Evolutionary conservation across 2,888 invertebrate genomes (phyloP).

Genomic region (Platycheirus albimanus): DNA sequence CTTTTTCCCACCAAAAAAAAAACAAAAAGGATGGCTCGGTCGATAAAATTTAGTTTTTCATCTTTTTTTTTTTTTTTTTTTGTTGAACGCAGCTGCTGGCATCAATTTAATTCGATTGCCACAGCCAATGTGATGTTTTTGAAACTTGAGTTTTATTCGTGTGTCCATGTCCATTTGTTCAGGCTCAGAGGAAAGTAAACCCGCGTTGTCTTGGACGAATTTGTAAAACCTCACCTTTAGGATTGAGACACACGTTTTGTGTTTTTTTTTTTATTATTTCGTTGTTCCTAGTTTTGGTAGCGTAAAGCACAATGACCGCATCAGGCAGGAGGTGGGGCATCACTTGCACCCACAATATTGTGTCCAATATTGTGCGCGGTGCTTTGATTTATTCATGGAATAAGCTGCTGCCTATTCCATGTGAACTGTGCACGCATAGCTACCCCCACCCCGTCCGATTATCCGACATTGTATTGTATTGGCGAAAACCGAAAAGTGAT

Average conservation of each 20-base stretch:
- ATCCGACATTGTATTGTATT: slow-evolving; percentile 26
- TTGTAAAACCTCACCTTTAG: too few species aligned
- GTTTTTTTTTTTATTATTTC: not conserved
- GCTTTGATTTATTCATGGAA: slow-evolving; percentile 58
- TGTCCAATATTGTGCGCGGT: slow-evolving; percentile 33
- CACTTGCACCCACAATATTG: not conserved
- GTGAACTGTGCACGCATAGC: not conserved
- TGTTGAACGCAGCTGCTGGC: slow-evolving; percentile 41
- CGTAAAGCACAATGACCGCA: slow-evolving; percentile 28
- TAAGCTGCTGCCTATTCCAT: not conserved
- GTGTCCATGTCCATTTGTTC: too few species aligned
- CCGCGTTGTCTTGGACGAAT: too few species aligned
- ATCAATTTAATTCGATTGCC: too few species aligned
- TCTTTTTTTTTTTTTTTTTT: slow-evolving; percentile 1
- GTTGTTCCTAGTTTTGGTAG: not conserved
- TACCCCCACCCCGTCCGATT: not conserved
- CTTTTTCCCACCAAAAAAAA: slow-evolving; percentile 9
- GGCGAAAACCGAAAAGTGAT: slow-evolving; percentile 20
- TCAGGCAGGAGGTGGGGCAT: slow-evolving; percentile 1
- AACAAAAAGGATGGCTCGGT: slow-evolving; percentile 9
- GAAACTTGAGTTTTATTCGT: too few species aligned
- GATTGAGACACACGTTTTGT: not conserved
- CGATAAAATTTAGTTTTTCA: slow-evolving; percentile 35
- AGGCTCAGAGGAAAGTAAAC: too few species aligned
- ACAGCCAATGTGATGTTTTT: too few species aligned